Conservation (phyloP, 2,113 vertebrate genomes). For the Chaenocephalus aceratus region DNA sequence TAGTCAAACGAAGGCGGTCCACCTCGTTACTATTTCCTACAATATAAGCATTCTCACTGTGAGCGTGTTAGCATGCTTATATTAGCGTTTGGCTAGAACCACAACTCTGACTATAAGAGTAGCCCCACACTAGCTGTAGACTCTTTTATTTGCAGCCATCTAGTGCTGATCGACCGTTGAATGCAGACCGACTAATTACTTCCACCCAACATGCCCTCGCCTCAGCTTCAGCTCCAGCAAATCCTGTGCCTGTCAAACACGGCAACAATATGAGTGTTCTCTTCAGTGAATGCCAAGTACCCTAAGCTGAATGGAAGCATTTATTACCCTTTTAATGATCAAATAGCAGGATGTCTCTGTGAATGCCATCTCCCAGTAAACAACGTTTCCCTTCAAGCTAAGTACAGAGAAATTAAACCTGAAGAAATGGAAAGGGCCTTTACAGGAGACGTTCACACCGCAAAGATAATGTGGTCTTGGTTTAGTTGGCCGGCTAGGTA, state of each 20-base stretch:
- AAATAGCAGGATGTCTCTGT: constrained; percentile 59
- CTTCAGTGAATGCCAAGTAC: constrained; percentile 64
- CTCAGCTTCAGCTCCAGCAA: constrained; percentile 40
- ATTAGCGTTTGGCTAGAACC: neutral
- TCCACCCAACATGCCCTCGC: constrained; percentile 35
- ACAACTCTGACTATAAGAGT: no score
- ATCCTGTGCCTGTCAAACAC: constrained; percentile 44
- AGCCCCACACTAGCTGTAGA: neutral
- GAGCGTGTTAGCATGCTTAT: neutral
- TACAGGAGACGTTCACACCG: neutral
- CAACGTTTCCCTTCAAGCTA: constrained; percentile 47
- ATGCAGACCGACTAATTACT: constrained; percentile 61
- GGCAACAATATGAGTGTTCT: constrained; percentile 51
- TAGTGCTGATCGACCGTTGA: constrained; percentile 9
- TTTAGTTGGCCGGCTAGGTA: neutral
- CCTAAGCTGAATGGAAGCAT: constrained; percentile 58
- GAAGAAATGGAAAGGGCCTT: neutral
- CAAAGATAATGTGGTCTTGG: neutral
- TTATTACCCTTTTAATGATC: constrained; percentile 74
- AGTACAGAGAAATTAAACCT: constrained; percentile 47
- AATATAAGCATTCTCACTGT: neutral
- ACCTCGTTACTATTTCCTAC: neutral
- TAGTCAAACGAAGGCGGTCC: neutral
- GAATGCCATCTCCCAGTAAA: constrained; percentile 56
- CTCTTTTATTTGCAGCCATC: constrained; percentile 1